Evolutionary conservation across 2,113 vertebrate species (phyloP), one percentile per base, ranked within the genome.

Genomic region (Genyomyrus donnyi): DNA sequence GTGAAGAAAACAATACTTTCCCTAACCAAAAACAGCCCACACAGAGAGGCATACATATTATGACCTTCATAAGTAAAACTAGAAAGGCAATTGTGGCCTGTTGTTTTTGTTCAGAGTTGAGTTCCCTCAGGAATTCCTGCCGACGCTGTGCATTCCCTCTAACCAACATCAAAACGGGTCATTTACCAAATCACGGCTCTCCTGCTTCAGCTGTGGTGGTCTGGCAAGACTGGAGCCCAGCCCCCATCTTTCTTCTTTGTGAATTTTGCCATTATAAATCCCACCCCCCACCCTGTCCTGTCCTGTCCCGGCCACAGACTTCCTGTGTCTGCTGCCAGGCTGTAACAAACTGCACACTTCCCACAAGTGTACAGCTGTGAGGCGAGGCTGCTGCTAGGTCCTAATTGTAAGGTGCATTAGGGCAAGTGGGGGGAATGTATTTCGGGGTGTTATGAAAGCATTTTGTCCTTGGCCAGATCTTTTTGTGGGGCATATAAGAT

Each of bases 381-480:
- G 88, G 58, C 70, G 86, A 27, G 91, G 91, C 84, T 52, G 93
- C 74, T 92, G 92, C 91, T 90, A 49, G 89, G 86, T 88, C 92
- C 91, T 93, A 96, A 95, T 94, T 94, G 93, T 92, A 91, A 91
- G 91, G 93, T 56, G 85, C 85, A 90, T 53, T 90, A 91, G 90
- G 92, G 92, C 91, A 93, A 90, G 91, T 74, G 66, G 90, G 90
- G 91, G 91, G 90, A 58, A 91, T 91, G 91, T 91, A 92, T 93
- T 94, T 93, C 52, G 91, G 56, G 27, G 48, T 90, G 92, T 90
- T 90, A 88, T 92, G 53, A 92, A 93, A 90, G 31, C n/a, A 86
- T 85, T 45, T 24, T 70, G 85, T 87, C 49, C n/a, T 53, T 56
- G 19, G 89, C 90, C 39, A 87, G 56, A 91, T 91, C 92, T 93